Percentiles rank a stretch among this genome's conserved stretches.
phyloP scores from a whole-genome alignment of 2,113 vertebrate genomes.

The Neotoma lepida region DNA sequence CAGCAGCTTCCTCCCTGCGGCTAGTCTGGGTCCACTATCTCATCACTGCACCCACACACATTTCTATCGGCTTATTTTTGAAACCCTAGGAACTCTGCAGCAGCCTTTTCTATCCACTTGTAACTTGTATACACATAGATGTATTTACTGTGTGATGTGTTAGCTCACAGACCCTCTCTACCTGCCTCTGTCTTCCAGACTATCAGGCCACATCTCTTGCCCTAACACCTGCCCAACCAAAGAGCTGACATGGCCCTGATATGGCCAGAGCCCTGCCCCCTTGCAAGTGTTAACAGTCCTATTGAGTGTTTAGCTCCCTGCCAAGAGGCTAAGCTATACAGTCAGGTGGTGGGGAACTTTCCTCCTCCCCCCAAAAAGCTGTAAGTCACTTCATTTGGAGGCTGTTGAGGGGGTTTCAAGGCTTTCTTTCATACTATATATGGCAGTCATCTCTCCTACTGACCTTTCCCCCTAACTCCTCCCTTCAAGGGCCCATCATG shows the following conservation, averaged over 20 bases:
- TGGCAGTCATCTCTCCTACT: background rate
- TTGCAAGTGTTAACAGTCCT: background rate
- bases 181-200: background rate
- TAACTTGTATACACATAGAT: background rate
- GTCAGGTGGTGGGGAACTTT: background rate
- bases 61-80: background rate
- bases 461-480: background rate
- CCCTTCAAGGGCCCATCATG: too few species aligned
- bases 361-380: background rate
- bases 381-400: background rate
- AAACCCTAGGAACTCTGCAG: background rate
- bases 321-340: background rate
- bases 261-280: too few species aligned
- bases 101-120: background rate
- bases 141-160: background rate
- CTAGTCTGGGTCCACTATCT: background rate
- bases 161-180: background rate
- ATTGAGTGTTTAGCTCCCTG: background rate
- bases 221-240: rapidly evolving
- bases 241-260: background rate
- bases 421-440: background rate
- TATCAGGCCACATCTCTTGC: background rate
- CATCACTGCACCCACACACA: too few species aligned
- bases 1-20: background rate
- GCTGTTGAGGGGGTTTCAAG: background rate